A percentile compares a stretch with the other conserved stretches of the same genome.
Evolutionary conservation across 2,797 vertebrate genomes (phyloP).

Genomic region (Zenarchopterus dispar): DNA sequence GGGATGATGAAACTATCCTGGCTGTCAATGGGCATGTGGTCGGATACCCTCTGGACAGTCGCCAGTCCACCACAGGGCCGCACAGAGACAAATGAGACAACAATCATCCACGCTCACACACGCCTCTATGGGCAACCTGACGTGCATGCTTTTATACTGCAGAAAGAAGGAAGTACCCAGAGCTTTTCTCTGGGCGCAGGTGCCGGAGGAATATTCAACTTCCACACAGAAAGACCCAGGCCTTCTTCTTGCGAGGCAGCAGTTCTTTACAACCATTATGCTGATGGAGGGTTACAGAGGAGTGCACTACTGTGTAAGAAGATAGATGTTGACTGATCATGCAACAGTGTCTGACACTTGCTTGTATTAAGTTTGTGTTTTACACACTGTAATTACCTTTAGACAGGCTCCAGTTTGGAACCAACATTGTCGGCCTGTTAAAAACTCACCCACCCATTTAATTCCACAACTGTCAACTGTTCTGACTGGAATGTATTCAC

Average conservation of each 20-base stretch:
- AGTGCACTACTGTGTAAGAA: constrained; percentile 17
- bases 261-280: neutral
- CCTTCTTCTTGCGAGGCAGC: no score
- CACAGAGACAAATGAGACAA: no score
- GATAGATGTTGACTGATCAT: constrained; percentile 19
- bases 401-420: constrained; percentile 38
- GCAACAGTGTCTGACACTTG: constrained; percentile 14
- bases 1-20: neutral
- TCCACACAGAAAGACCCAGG: no score
- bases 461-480: constrained; percentile 39
- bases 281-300: constrained; percentile 8
- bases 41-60: no score
- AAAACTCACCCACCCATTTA: constrained; percentile 42
- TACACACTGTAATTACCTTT: constrained; percentile 36
- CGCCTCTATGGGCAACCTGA: no score
- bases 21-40: no score
- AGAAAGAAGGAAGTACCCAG: no score
- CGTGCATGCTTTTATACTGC: no score
- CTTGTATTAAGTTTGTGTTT: constrained; percentile 36
- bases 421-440: constrained; percentile 24
- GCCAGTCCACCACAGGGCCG: no score
- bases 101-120: no score
- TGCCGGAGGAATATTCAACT: no score
- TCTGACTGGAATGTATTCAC: constrained; percentile 17
- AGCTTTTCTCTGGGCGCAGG: no score